These are phyloP conservation scores for Platysternon megacephalum DNA, from an alignment of 2,113 vertebrate genomes.

Conservation along the genomic window DNA sequence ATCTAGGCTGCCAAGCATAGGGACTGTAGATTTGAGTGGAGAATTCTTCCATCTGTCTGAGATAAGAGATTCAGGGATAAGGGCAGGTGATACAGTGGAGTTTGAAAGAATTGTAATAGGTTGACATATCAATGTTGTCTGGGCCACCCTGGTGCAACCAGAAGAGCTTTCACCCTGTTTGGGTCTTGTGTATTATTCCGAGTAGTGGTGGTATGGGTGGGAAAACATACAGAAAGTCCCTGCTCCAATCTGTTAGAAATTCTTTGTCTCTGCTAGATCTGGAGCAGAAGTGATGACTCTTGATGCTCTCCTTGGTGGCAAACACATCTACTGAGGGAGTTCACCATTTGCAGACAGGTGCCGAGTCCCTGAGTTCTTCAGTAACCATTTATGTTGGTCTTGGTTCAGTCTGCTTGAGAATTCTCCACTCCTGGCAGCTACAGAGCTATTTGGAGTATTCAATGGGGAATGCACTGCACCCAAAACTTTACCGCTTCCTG, in stretches of 20 bases:
- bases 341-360: not conserved
- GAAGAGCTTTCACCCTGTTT: not conserved
- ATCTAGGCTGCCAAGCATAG: not conserved
- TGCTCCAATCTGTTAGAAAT: not conserved
- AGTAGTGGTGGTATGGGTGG: not conserved
- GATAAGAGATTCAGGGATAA: not conserved
- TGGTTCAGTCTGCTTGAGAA: not conserved
- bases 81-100: not conserved
- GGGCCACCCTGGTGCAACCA: not conserved
- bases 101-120: not conserved
- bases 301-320: not conserved
- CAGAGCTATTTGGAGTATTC: not conserved
- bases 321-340: not conserved
- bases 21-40: not conserved
- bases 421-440: not conserved
- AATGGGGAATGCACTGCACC: not conserved
- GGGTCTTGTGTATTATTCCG: not conserved
- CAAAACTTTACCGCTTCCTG: not conserved
- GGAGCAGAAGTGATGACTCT: not conserved
- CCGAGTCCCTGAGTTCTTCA: not conserved
- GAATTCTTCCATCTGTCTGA: not conserved
- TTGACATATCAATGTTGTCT: not conserved
- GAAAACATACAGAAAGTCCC: not conserved
- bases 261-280: not conserved
- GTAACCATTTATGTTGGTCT: not conserved